Base-by-base conservation (phyloP, 2,113 vertebrate species). In the Plectropomus leopardus region DNA sequence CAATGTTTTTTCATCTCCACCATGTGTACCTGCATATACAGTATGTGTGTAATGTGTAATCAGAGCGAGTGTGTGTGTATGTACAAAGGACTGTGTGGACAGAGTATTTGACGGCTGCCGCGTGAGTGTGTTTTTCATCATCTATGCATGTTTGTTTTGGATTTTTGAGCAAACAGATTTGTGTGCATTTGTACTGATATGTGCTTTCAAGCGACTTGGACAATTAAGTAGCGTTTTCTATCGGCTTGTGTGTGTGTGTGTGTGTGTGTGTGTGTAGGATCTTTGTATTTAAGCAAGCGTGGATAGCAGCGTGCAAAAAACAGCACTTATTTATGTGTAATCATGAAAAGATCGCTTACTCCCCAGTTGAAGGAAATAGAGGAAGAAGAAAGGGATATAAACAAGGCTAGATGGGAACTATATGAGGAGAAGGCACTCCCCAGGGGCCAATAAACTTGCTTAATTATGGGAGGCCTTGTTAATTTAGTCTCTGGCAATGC, bases 381-480 rank as follows among this genome's bases (percentile, higher is more conserved):
- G 28, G 54, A 78, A 73, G 84, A 78, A 64, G 57, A 78, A 64
- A 81, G 65, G 63, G 70, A 4, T 70, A 84, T 89, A 91, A 87
- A 90, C 79, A 76, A 86, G 87, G 63, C 85, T 86, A 78, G 76
- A 88, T 87, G 86, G 86, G 87, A 65, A 86, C 82, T 74, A 78
- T 67, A 79, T 79, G 79, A 88, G 88, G 48, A 73, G 70, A 74
- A 80, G 80, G 73, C 72, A 69, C 70, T 87, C 93, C 86, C 85
- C 36, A 0, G 80, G 80, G 92, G 36, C 78, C 86, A 87, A 89
- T 93, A 94, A 92, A 91, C 71, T 81, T 34, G 72, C 85, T 91
- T 94, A 91, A 94, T 94, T 94, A 93, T 48, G 36, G 86, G 84
- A 84, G 69, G 80, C 80, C 83, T 85, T 80, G 88, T 87, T 93